Evolutionary conservation across 2,888 invertebrate species (phyloP).

Genomic region (Syrphus vitripennis): DNA sequence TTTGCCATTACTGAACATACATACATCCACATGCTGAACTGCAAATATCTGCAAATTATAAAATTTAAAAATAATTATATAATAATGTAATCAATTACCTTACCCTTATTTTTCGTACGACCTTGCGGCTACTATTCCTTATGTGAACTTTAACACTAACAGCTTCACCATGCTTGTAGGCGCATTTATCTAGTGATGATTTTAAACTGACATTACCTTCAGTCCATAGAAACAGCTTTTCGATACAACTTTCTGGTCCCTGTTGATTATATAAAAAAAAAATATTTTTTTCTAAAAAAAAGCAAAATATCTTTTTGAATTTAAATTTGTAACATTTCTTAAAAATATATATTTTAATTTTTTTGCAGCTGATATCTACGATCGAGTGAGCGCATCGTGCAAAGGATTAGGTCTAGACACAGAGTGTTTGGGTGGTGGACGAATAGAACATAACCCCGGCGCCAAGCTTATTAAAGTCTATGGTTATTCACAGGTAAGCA

Average conservation of each 20-base stretch:
- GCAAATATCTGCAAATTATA: constrained; percentile 85
- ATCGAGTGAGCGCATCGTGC: constrained; percentile 81
- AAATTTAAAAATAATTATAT: not conserved
- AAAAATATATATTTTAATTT: not conserved
- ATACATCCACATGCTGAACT: constrained; percentile 93
- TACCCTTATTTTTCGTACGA: constrained; percentile 90
- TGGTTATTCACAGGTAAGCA: constrained; percentile 92
- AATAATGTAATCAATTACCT: constrained; percentile 60
- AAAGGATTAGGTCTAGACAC: constrained; percentile 84
- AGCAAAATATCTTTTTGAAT: not conserved
- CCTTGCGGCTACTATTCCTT: constrained; percentile 89
- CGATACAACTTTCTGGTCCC: constrained; percentile 86
- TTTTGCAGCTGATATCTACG: constrained; percentile 89
- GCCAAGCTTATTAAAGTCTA: constrained; percentile 92
- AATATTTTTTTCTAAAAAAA: not conserved
- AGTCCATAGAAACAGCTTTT: constrained; percentile 90
- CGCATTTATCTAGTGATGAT: constrained; percentile 88
- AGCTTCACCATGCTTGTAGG: constrained; percentile 90
- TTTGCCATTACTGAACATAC: constrained; percentile 95
- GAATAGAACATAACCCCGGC: constrained; percentile 91
- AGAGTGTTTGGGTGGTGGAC: constrained; percentile 95
- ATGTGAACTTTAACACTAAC: constrained; percentile 87
- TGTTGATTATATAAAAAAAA: constrained; percentile 73
- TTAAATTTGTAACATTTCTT: not conserved
- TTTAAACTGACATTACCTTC: constrained; percentile 90